Conservation (phyloP, 2,797 vertebrate species). For the Oryzias sinensis region DNA sequence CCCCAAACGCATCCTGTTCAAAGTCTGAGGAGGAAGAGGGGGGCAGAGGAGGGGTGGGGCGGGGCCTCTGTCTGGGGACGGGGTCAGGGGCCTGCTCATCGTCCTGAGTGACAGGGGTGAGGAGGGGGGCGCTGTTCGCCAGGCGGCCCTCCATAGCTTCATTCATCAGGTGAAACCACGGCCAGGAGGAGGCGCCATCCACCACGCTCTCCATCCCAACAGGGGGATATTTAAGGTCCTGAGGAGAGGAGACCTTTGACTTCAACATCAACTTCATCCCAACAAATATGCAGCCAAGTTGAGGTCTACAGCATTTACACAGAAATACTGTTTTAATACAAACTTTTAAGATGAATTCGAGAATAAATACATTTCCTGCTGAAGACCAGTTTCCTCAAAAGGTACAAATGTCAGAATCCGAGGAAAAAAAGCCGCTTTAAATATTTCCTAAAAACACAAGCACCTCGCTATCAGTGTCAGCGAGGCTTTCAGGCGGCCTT, state of each 20-base stretch:
- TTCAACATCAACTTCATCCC: too few species aligned
- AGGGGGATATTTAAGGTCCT: slow-evolving; percentile 75
- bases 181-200: slow-evolving; percentile 69
- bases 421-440: too few species aligned
- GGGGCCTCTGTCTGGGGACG: slow-evolving; percentile 35
- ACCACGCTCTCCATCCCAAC: slow-evolving; percentile 64
- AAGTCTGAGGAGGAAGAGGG: slow-evolving; percentile 45
- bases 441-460: too few species aligned
- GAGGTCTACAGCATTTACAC: too few species aligned
- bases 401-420: too few species aligned
- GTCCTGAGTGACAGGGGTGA: slow-evolving; percentile 52
- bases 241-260: neutral
- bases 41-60: slow-evolving; percentile 5
- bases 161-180: slow-evolving; percentile 77
- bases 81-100: slow-evolving; percentile 45
- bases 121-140: slow-evolving; percentile 57
- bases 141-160: slow-evolving; percentile 75
- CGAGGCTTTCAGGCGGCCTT: too few species aligned
- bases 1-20: slow-evolving; percentile 31
- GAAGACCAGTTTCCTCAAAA: too few species aligned
- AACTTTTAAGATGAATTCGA: too few species aligned
- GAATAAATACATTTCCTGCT: too few species aligned
- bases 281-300: too few species aligned
- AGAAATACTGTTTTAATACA: too few species aligned
- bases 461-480: too few species aligned